These are phyloP conservation scores for Tyto alba DNA, from an alignment of 2,113 vertebrate species.

Conservation along the genomic window DNA sequence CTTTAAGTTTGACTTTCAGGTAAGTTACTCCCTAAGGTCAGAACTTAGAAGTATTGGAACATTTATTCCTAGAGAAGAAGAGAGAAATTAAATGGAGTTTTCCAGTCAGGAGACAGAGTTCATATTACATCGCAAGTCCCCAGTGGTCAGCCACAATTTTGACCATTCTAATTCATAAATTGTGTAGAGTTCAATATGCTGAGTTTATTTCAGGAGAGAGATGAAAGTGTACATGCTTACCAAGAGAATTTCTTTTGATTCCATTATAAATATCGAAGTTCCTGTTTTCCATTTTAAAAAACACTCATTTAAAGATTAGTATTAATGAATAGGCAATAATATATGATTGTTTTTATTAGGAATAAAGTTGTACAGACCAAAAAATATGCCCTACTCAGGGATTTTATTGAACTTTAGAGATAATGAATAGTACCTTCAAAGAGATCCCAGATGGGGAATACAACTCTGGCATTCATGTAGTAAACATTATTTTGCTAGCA, in stretches of 20 bases:
- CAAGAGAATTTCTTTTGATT: background rate
- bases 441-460: background rate
- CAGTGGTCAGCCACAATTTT: constrained; percentile 4
- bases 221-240: background rate
- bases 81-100: constrained; percentile 54
- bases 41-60: constrained; percentile 7
- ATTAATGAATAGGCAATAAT: background rate
- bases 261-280: background rate
- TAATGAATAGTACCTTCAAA: background rate
- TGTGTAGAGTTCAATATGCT: constrained; percentile 17
- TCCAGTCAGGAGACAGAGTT: constrained; percentile 7
- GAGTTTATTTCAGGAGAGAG: constrained; percentile 9
- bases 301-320: background rate
- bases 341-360: background rate
- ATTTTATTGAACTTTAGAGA: background rate
- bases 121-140: background rate
- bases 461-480: background rate
- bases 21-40: constrained; percentile 12
- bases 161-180: background rate
- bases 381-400: background rate
- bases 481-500: background rate
- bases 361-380: background rate
- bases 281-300: background rate
- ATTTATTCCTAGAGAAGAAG: background rate
- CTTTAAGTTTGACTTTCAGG: constrained; percentile 28